Evolutionary conservation across 2,888 invertebrate genomes (phyloP).

Genomic region (Embidobia sp.): DNA sequence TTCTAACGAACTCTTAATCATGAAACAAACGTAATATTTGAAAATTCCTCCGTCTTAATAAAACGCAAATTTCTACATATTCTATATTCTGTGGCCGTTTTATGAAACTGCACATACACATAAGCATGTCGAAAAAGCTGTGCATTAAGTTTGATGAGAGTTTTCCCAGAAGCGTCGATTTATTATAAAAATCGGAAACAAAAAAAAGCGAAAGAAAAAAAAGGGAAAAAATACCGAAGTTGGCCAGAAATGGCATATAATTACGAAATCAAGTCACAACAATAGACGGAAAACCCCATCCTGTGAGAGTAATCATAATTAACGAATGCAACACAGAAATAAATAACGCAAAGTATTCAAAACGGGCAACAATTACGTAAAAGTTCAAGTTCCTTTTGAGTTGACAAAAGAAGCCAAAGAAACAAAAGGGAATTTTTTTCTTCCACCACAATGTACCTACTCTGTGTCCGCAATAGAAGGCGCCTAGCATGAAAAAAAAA

Average conservation of each 20-base stretch:
- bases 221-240: conserved; percentile 2
- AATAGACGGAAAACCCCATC: conserved; percentile 31
- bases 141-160: conserved; percentile 45
- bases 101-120: conserved; percentile 31
- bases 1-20: conserved; percentile 11
- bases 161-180: conserved; percentile 29
- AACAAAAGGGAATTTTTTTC: conserved; percentile 51
- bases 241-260: conserved; percentile 12
- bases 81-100: conserved; percentile 57
- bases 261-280: conserved; percentile 35
- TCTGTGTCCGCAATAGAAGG: conserved; percentile 80
- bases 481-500: conserved; percentile 81
- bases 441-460: conserved; percentile 77
- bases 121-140: conserved; percentile 54
- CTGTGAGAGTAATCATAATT: conserved; percentile 36
- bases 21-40: conserved; percentile 17
- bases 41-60: conserved; percentile 28
- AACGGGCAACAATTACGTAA: conserved; percentile 44
- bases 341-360: conserved; percentile 46
- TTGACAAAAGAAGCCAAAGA: conserved; percentile 56
- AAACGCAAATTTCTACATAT: conserved; percentile 41
- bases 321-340: conserved; percentile 49
- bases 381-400: conserved; percentile 37
- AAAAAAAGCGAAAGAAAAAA: conserved; percentile 6
- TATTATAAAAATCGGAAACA: background rate